Base-by-base conservation (phyloP, 2,113 vertebrate species). In the Leptodactylus fuscus region DNA sequence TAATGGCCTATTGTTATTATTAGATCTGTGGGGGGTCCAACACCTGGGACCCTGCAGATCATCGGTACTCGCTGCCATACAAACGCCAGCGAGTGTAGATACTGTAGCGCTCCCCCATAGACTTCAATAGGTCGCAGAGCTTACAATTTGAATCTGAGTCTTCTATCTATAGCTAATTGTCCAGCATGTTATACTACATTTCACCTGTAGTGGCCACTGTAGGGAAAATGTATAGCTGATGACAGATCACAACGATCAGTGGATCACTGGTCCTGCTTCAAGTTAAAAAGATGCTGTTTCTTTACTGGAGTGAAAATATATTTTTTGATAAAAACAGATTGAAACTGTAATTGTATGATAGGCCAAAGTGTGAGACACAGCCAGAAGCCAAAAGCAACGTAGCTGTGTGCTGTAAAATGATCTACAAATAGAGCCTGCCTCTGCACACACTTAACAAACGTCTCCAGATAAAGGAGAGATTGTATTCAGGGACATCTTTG, bases 401-500 rank as follows among this genome's bases (percentile, higher is more conserved):
- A 49, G 20, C 34, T 27, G 70, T 36, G 82, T 22, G 71, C 8
- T 16, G 73, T 36, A 24, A 69, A 53, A 20, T 79, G 74, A 69
- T 78, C 70, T 51, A 20, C 44, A 67, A 41, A 55, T 11, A 20
- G 46, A 18, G 74, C 27, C 75, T 7, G 75, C 24, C 48, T 32
- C 62, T 65, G 46, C 11, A 41, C 36, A 41, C 74, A 69, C 38
- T 77, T 78, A 24, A 80, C 58, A 79, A 55, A 79, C 55, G 74
- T 36, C 51, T 16, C 32, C 44, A 55, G 69, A 85, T 62, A 85
- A 79, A 79, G 38, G 48, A 16, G 18, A 32, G 83, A 36, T 71
- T 85, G 83, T 80, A 55, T 92, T 93, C 94, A 91, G 91, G 94
- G 94, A 92, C 90, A 92, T 92, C 93, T 94, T 92, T 94, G 91